A percentile compares a stretch with the other conserved stretches of the same genome.
These are phyloP conservation scores for Centropus unirufus DNA, from an alignment of 2,113 vertebrate genomes.

Conservation along the genomic window DNA sequence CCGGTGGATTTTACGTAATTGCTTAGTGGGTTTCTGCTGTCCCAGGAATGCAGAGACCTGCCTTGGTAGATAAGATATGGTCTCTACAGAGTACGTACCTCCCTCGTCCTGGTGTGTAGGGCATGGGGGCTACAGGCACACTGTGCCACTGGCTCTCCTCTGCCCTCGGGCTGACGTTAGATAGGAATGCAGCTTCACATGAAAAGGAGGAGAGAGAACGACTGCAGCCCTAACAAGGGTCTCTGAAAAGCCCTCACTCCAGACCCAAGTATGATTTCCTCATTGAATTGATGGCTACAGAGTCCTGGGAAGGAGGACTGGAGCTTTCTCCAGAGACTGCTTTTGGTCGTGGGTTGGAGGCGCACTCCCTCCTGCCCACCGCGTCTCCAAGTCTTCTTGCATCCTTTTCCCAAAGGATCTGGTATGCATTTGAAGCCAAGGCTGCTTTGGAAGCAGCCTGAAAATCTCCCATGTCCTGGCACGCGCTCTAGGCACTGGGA, in stretches of 20 bases:
- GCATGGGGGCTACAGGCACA: background rate
- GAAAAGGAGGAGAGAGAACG: slow-evolving; percentile 32
- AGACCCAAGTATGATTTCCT: background rate
- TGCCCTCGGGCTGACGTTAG: background rate
- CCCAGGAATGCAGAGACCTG: background rate
- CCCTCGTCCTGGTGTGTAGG: background rate
- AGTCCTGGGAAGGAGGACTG: background rate
- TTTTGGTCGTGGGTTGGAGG: background rate
- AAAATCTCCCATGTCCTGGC: background rate
- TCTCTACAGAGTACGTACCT: background rate
- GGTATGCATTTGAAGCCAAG: background rate
- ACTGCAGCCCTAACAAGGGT: background rate
- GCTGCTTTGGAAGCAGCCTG: background rate
- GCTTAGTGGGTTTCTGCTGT: background rate
- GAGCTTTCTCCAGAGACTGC: background rate
- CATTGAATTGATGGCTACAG: background rate
- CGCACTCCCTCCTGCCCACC: background rate
- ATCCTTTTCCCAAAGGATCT: background rate
- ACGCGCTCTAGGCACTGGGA: background rate
- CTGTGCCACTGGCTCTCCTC: background rate
- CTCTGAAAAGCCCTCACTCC: background rate
- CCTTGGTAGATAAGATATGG: background rate
- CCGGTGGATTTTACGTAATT: background rate
- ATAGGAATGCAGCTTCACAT: background rate
- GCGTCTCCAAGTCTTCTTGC: background rate